Conservation (phyloP, 2,888 invertebrate species). For the Heliconius erato region DNA sequence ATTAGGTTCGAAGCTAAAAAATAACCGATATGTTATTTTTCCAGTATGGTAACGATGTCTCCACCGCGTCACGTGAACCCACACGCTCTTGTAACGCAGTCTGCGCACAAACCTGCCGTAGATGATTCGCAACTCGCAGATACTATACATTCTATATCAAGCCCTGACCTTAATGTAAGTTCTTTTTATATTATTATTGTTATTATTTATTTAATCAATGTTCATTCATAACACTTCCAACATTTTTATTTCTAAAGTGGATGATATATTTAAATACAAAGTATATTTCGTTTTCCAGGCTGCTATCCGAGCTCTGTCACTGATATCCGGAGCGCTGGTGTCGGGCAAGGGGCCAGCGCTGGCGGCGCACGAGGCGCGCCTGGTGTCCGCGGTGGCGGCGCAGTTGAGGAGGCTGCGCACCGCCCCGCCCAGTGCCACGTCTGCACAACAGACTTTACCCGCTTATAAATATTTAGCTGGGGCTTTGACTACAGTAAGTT, state of each 20-base stretch:
- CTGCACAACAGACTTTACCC: constrained; percentile 62
- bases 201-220: too few species aligned
- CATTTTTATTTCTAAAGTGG: too few species aligned
- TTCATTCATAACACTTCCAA: too few species aligned
- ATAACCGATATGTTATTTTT: background rate
- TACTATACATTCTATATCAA: constrained; percentile 81
- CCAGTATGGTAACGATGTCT: constrained; percentile 82
- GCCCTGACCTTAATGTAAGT: constrained; percentile 78
- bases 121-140: constrained; percentile 79
- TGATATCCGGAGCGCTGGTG: constrained; percentile 89
- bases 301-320: constrained; percentile 87
- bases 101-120: constrained; percentile 59
- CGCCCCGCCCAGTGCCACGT: constrained; percentile 56
- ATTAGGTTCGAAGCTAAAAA: too few species aligned
- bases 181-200: background rate
- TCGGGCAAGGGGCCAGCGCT: constrained; percentile 82
- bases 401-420: constrained; percentile 87
- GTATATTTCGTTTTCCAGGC: constrained; percentile 59
- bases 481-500: constrained; percentile 73
- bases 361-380: constrained; percentile 87
- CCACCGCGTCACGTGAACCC: constrained; percentile 77
- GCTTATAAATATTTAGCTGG: constrained; percentile 78
- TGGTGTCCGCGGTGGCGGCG: constrained; percentile 87
- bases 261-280: background rate
- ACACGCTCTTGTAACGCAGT: constrained; percentile 45